These are phyloP conservation scores for Aythya baeri DNA, from an alignment of 2,113 vertebrate species.

Conservation along the genomic window DNA sequence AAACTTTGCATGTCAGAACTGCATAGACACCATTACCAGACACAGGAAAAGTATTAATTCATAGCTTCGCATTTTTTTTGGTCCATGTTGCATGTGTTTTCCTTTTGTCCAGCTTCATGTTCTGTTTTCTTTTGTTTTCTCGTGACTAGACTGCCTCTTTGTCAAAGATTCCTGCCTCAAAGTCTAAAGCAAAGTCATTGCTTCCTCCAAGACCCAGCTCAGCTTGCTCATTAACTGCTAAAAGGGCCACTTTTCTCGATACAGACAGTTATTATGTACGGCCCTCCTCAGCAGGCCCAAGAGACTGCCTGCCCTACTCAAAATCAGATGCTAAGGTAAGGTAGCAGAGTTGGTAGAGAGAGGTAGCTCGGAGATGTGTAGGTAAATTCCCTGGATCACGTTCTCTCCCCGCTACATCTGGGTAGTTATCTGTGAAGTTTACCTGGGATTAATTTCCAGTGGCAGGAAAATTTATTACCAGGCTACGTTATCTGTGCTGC, in stretches of 20 bases:
- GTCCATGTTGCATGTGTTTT: slow-evolving; percentile 60
- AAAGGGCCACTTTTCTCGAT: slow-evolving; percentile 78
- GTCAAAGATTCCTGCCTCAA: slow-evolving; percentile 92
- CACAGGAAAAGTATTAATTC: not conserved
- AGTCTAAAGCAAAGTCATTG: slow-evolving; percentile 80
- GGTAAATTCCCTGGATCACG: not conserved
- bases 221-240: slow-evolving; percentile 80
- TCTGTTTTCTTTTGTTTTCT: slow-evolving; percentile 77
- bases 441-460: not conserved
- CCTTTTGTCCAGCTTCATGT: slow-evolving; percentile 71
- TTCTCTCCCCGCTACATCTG: not conserved
- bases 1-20: not conserved
- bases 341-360: slow-evolving; percentile 46
- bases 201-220: slow-evolving; percentile 80
- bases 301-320: slow-evolving; percentile 74
- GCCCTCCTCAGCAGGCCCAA: slow-evolving; percentile 79
- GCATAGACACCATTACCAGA: not conserved
- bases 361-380: slow-evolving; percentile 11
- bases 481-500: not conserved
- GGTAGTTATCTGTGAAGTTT: not conserved
- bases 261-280: slow-evolving; percentile 78
- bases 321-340: slow-evolving; percentile 85
- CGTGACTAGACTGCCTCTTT: slow-evolving; percentile 85
- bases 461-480: not conserved
- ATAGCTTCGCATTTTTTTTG: not conserved